These are phyloP conservation scores for Formicarius rufipectus DNA, from an alignment of 2,113 vertebrate species.

Conservation along the genomic window DNA sequence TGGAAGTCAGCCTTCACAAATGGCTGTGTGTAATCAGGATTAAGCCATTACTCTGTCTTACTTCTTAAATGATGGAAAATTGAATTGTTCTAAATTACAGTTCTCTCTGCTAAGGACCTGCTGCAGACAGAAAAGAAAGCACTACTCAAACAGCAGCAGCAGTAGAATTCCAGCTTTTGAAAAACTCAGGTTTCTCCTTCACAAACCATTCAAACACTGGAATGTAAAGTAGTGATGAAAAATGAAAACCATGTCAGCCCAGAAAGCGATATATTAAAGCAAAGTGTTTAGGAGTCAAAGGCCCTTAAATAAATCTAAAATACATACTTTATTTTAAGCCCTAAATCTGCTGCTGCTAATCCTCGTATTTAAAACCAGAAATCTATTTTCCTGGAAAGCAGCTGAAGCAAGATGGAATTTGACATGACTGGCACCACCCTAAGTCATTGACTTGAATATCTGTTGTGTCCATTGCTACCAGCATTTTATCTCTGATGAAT, in stretches of 20 bases:
- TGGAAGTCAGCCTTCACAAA: constrained; percentile 38
- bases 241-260: constrained; percentile 55
- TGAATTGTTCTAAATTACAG: constrained; percentile 38
- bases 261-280: constrained; percentile 52
- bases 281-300: constrained; percentile 67
- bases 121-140: neutral
- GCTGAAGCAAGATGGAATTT: neutral
- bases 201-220: constrained; percentile 22
- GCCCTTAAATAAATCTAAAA: constrained; percentile 66
- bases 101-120: constrained; percentile 1
- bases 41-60: constrained; percentile 40
- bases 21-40: constrained; percentile 27
- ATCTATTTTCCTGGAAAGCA: constrained; percentile 53
- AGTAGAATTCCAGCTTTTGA: constrained; percentile 12
- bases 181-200: constrained; percentile 4
- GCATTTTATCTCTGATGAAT: neutral
- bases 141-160: neutral
- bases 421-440: neutral
- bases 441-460: neutral
- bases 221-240: constrained; percentile 63
- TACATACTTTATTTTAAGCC: constrained; percentile 61
- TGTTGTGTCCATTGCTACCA: neutral
- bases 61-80: constrained; percentile 49
- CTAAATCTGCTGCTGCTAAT: constrained; percentile 67
- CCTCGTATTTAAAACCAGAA: constrained; percentile 56